These are phyloP conservation scores for Drosophila mulleri DNA, from an alignment of 2,888 invertebrate species.

Conservation along the genomic window DNA sequence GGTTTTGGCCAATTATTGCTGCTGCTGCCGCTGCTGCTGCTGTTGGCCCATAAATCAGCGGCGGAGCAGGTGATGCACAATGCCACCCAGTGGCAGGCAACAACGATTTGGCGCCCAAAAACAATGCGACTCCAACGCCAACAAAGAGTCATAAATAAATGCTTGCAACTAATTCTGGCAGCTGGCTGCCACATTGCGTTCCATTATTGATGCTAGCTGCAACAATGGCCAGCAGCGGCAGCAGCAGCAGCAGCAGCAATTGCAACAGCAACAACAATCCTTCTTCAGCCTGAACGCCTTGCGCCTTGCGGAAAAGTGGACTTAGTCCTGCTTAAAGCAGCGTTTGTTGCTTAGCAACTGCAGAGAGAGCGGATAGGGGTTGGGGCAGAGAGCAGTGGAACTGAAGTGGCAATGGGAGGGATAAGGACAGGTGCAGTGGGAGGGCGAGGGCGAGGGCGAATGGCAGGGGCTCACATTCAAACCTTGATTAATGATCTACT, in stretches of 20 bases:
- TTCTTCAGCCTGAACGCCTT: not conserved
- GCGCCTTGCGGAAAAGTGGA: not conserved
- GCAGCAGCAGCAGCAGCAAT: constrained; percentile 2
- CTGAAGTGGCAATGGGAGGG: not conserved
- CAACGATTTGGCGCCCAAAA: constrained; percentile 27
- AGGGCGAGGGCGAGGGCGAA: too few species aligned
- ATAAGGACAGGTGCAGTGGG: too few species aligned
- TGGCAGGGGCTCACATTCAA: constrained; percentile 8
- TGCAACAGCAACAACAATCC: not conserved
- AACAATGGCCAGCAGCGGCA: constrained; percentile 55
- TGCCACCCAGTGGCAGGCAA: constrained; percentile 21
- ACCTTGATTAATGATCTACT: constrained; percentile 52
- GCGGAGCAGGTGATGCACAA: constrained; percentile 50
- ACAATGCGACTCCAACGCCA: constrained; percentile 42
- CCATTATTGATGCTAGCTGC: constrained; percentile 69
- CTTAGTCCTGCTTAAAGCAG: constrained; percentile 2
- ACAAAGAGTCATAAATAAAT: constrained; percentile 81
- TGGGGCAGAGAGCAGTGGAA: not conserved
- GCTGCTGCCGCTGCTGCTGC: constrained; percentile 44
- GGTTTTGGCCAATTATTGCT: constrained; percentile 65
- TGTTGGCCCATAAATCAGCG: constrained; percentile 69
- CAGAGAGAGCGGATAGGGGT: not conserved
- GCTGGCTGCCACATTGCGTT: constrained; percentile 75
- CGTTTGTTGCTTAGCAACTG: constrained; percentile 17
- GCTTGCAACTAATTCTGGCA: constrained; percentile 78